These are phyloP conservation scores for Hydrozoanthus gracilis DNA, from an alignment of 92 coral and sea anemone species.

Conservation along the genomic window DNA sequence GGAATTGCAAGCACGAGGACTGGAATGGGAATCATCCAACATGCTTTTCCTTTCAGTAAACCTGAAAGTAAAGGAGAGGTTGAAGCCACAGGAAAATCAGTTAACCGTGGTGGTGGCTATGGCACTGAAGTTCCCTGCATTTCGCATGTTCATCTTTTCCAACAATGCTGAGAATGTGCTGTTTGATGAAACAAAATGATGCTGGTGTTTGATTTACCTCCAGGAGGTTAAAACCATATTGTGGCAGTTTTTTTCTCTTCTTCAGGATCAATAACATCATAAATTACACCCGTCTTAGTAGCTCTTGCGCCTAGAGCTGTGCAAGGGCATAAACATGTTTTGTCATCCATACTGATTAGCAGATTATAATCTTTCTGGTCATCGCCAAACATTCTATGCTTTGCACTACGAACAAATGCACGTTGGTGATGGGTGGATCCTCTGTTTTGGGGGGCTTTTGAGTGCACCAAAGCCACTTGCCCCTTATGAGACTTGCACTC, in stretches of 20 bases:
- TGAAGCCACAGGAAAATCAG: too few relatives aligned
- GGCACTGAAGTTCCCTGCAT: too few relatives aligned
- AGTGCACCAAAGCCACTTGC: not conserved
- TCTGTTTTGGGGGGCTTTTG: constrained; percentile 16
- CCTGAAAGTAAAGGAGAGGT: too few relatives aligned
- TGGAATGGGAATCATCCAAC: too few relatives aligned
- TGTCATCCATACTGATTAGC: constrained; percentile 60
- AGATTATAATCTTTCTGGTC: constrained; percentile 33
- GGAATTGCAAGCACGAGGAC: too few relatives aligned
- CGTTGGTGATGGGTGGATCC: not conserved
- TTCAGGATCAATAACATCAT: constrained; percentile 34
- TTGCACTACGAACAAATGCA: constrained; percentile 43
- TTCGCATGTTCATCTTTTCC: constrained; percentile 44
- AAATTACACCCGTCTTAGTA: constrained; percentile 39
- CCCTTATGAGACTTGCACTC: constrained; percentile 3
- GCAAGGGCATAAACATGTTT: constrained; percentile 54
- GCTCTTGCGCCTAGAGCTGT: constrained; percentile 46
- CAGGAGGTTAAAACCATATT: constrained; percentile 34
- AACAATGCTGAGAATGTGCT: constrained; percentile 30
- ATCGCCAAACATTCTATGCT: constrained; percentile 47
- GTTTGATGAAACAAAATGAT: constrained; percentile 39
- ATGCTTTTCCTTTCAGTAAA: too few relatives aligned
- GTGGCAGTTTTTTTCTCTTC: constrained; percentile 39
- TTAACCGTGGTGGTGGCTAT: too few relatives aligned
- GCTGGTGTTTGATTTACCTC: constrained; percentile 49